Conservation (phyloP, 2,888 invertebrate genomes). For the Drosophila crucigera region DNA sequence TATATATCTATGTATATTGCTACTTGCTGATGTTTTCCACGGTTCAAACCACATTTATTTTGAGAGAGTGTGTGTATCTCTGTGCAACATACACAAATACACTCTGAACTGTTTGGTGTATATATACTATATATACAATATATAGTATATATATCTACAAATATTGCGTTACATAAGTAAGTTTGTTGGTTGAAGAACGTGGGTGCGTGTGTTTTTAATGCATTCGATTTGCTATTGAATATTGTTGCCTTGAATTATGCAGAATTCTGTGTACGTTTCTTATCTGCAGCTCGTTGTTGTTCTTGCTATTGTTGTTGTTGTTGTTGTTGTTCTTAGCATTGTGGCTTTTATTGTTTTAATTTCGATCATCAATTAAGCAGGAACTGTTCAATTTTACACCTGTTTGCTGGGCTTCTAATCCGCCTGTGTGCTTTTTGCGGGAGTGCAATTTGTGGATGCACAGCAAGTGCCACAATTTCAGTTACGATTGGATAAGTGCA, state of each 20-base stretch:
- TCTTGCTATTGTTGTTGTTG: not conserved
- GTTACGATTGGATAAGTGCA: slow-evolving; percentile 21
- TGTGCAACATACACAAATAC: not conserved
- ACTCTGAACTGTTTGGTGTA: not conserved
- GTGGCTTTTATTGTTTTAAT: not conserved
- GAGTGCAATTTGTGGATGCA: not conserved
- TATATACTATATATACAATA: not conserved
- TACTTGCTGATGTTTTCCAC: not conserved
- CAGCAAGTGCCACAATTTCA: slow-evolving; percentile 8
- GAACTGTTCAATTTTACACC: slow-evolving; percentile 25
- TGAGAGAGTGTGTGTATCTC: not conserved
- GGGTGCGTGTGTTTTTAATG: slow-evolving; percentile 58
- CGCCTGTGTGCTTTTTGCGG: not conserved
- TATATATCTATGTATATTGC: no score
- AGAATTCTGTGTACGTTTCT: slow-evolving; percentile 39
- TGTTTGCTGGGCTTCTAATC: not conserved
- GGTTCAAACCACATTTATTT: not conserved
- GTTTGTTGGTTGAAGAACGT: slow-evolving; percentile 33
- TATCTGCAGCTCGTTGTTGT: slow-evolving; percentile 22
- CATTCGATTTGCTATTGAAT: slow-evolving; percentile 52
- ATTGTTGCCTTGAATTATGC: slow-evolving; percentile 36
- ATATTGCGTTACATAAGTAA: slow-evolving; percentile 26
- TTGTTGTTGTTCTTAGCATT: not conserved
- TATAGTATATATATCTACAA: not conserved
- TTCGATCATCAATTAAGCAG: slow-evolving; percentile 31